Conservation (phyloP, 1,140 invertebrate species). For the Cyphomyrmex costatus region DNA sequence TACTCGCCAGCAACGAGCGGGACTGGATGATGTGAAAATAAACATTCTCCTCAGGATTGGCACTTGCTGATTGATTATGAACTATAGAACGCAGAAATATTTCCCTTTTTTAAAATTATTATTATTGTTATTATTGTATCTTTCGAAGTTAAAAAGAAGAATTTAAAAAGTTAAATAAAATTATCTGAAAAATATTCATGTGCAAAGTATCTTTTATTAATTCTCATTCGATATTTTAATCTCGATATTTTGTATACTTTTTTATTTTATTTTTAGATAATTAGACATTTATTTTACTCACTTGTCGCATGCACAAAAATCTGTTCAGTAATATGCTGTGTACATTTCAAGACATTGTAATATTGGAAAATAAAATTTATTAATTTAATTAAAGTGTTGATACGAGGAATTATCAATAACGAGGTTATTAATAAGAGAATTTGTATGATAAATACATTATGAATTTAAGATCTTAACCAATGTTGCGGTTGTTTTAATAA, state of each 20-base stretch:
- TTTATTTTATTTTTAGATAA: not conserved
- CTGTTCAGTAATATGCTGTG: not conserved
- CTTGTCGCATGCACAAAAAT: not conserved
- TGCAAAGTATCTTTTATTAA: not conserved
- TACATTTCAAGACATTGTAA: not conserved
- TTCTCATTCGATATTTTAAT: not conserved
- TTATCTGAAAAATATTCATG: not conserved
- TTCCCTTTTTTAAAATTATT: not conserved
- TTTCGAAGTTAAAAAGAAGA: too few relatives aligned
- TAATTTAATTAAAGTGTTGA: not conserved
- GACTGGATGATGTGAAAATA: conserved; percentile 45
- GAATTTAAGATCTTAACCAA: conserved; percentile 27
- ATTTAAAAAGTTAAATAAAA: not conserved
- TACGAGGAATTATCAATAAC: not conserved
- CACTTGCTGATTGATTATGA: conserved; percentile 40
- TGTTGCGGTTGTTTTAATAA: conserved; percentile 67
- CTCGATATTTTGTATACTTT: not conserved
- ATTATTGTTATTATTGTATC: not conserved
- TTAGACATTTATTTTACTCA: not conserved
- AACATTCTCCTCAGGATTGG: conserved; percentile 43
- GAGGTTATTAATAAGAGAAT: not conserved
- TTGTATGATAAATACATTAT: conserved; percentile 30
- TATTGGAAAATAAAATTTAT: conserved; percentile 20
- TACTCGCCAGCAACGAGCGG: conserved; percentile 34
- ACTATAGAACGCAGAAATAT: conserved; percentile 7